A percentile compares a stretch with the other conserved stretches of the same genome.
Conservation (phyloP, 2,113 vertebrate genomes). For the Meriones unguiculatus region DNA sequence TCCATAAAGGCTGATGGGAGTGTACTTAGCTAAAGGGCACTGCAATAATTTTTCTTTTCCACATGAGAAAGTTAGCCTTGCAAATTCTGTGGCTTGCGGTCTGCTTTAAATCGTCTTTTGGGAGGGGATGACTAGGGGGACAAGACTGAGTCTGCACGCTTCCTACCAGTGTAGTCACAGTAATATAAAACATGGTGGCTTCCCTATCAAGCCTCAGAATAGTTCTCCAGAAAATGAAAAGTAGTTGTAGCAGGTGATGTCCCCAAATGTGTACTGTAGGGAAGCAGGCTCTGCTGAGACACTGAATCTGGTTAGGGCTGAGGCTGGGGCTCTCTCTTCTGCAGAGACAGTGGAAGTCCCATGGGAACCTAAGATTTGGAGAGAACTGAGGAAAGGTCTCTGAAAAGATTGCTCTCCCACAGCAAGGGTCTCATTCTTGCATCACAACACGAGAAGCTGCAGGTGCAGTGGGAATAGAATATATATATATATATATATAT, state of each 20-base stretch:
- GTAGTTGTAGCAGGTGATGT: not conserved
- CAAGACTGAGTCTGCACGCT: not conserved
- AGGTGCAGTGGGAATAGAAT: not conserved
- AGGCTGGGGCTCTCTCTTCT: not conserved
- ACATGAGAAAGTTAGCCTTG: conserved; percentile 73
- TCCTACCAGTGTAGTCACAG: not conserved
- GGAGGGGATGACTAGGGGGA: not conserved
- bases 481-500: conserved; percentile 20
- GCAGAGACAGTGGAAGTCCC: conserved; percentile 27
- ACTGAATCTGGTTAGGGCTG: not conserved
- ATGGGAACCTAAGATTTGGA: not conserved
- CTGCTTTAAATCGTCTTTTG: conserved; percentile 65
- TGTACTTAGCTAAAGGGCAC: conserved; percentile 79
- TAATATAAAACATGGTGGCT: not conserved
- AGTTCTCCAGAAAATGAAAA: not conserved
- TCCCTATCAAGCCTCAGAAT: not conserved
- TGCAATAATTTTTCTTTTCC: conserved; percentile 75
- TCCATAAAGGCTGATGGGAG: conserved; percentile 76
- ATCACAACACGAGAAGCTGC: not conserved
- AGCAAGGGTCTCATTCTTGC: not conserved
- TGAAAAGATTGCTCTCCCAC: not conserved
- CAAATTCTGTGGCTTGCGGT: conserved; percentile 63
- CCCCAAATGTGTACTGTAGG: not conserved
- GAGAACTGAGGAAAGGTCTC: conserved; percentile 16
- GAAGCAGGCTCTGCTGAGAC: conserved; percentile 8